These are phyloP conservation scores for Sinocyclocheilus anophthalmus DNA, from an alignment of 2,113 vertebrate genomes.

Conservation along the genomic window DNA sequence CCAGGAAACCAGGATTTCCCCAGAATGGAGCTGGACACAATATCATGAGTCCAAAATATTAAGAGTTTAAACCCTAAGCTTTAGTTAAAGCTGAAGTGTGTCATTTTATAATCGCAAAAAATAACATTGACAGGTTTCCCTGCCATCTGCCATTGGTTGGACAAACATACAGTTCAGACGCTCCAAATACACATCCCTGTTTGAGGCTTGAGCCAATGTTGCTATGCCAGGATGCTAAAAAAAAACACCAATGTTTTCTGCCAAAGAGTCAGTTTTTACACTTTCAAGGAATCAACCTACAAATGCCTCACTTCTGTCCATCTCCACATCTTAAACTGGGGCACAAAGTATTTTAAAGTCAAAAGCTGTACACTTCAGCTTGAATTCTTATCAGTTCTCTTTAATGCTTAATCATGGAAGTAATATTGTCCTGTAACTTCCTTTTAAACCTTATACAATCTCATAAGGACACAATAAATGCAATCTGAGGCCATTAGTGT, in stretches of 20 bases:
- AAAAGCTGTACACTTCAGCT: background rate
- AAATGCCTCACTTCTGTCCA: too few species aligned
- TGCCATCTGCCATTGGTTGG: background rate
- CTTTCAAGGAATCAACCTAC: too few species aligned
- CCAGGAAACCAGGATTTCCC: constrained; percentile 8
- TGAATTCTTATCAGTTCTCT: constrained; percentile 27
- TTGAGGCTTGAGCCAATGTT: background rate
- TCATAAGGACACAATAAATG: constrained; percentile 4
- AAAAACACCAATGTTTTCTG: background rate
- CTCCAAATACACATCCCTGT: background rate
- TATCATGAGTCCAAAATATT: constrained; percentile 33
- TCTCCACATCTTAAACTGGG: background rate
- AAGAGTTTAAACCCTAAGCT: constrained; percentile 16
- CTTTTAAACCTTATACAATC: constrained; percentile 14
- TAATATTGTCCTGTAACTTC: constrained; percentile 17
- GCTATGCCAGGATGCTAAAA: background rate
- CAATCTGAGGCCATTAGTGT: constrained; percentile 20
- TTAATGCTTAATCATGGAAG: background rate
- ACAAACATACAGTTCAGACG: background rate
- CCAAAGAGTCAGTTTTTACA: too few species aligned
- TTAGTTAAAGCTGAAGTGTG: background rate
- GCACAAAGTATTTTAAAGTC: background rate
- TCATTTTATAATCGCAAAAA: background rate
- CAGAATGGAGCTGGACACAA: constrained; percentile 25
- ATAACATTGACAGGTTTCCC: background rate